Evolutionary conservation across 2,888 invertebrate species (phyloP).

Genomic region (Onthophagus sagittarius): DNA sequence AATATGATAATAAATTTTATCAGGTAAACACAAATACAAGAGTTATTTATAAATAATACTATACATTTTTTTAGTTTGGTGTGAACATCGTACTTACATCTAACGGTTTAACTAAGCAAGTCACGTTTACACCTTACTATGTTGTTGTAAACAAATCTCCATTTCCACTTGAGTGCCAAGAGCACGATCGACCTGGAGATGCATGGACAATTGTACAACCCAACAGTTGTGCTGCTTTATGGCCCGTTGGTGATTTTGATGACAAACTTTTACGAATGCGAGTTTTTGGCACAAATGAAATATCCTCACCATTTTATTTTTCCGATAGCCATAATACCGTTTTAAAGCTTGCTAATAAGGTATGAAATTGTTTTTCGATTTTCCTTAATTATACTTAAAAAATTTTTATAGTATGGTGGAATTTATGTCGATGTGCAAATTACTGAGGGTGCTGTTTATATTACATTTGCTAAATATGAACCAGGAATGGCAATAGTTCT

Average conservation of each 20-base stretch:
- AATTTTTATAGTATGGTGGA: constrained; percentile 65
- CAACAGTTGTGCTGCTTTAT: constrained; percentile 72
- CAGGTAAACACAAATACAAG: constrained; percentile 57
- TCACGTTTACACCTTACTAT: constrained; percentile 92
- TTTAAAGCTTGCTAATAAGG: constrained; percentile 74
- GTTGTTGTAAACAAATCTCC: constrained; percentile 84
- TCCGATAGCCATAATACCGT: constrained; percentile 81
- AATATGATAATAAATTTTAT: constrained; percentile 61
- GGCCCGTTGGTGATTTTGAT: constrained; percentile 73
- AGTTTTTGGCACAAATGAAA: constrained; percentile 60
- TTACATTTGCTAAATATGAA: constrained; percentile 79
- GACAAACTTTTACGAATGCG: constrained; percentile 66
- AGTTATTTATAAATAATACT: no score
- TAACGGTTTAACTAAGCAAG: constrained; percentile 92
- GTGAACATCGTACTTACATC: constrained; percentile 88
- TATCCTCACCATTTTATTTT: constrained; percentile 78
- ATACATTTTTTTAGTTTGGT: constrained; percentile 69
- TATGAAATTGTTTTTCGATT: constrained; percentile 39
- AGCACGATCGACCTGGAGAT: constrained; percentile 69
- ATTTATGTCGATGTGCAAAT: constrained; percentile 85
- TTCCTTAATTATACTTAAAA: no score
- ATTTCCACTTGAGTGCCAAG: constrained; percentile 73
- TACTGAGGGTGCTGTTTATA: constrained; percentile 85
- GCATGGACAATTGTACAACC: constrained; percentile 60
- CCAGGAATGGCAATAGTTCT: constrained; percentile 87